Evolutionary conservation across 2,113 vertebrate species (phyloP), one percentile per base, ranked within the genome.

Genomic region (Phaethornis superciliosus): DNA sequence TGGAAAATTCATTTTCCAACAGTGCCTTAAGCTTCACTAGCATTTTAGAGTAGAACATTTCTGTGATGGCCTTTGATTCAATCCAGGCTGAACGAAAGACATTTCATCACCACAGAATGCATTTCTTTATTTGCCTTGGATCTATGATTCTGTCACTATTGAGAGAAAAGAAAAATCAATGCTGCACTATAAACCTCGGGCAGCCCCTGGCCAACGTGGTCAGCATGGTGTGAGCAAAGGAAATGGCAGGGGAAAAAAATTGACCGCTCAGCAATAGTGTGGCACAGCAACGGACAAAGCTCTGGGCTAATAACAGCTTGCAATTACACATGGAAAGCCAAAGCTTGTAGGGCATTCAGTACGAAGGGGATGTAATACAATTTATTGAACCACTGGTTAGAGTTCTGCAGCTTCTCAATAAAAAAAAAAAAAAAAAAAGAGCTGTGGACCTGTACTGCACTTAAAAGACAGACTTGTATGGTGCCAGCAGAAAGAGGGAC

Each of bases 81-180:
- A 98, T 98, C 96, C 97, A 95, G 97, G 97, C 96, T 97, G 98
- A 99, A 99, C 98, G 98, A 99, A 98, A 98, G 98, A 98, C 98
- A 98, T 99, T 99, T 98, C 98, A 99, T 98, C 98, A 98, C 97
- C 98, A 98, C 98, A 98, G 98, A 98, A 98, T 98, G 98, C 98
- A 99, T 98, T 99, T 99, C 98, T 99, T 99, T 99, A 98, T 99
- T 99, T 99, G 98, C 98, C 98, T 99, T 98, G 98, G 99, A 98
- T 99, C 98, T 99, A 99, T 99, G 99, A 99, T 99, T 99, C 99
- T 99, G 99, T 99, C 99, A 99, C 98, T 98, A 99, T 99, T 98
- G 98, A 98, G 98, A 98, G 98, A 98, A 99, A 98, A 98, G 98
- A 98, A 98, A 99, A 99, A 99, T 99, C 98, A 99, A 99, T 99